A percentile compares a stretch with the other conserved stretches of the same genome.
Evolutionary conservation across 2,113 vertebrate genomes (phyloP).

Genomic region (Channa argus): DNA sequence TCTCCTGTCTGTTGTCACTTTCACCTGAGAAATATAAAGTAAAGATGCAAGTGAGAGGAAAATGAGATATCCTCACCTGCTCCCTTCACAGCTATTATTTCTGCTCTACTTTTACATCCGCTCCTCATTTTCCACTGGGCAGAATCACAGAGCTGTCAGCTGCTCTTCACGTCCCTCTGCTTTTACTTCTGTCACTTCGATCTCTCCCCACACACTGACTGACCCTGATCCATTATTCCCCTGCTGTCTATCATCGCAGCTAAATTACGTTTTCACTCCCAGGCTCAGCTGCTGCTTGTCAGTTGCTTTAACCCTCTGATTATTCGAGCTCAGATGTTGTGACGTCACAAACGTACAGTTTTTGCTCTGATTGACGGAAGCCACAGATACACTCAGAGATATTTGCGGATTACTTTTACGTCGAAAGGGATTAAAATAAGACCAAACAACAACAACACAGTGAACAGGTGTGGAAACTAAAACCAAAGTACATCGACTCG

Average conservation of each 20-base stretch:
- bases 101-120: constrained; percentile 19
- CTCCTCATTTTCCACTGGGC: not conserved
- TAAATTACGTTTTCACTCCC: no score
- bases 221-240: constrained; percentile 8
- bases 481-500: no score
- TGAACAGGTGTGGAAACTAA: no score
- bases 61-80: not conserved
- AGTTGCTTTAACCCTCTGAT: constrained; percentile 2
- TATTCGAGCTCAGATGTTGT: not conserved
- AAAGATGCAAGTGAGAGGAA: no score
- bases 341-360: not conserved
- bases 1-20: not conserved
- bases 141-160: not conserved
- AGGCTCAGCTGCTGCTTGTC: no score
- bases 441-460: not conserved
- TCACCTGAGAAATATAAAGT: no score
- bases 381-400: no score
- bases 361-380: no score
- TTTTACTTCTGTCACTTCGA: constrained; percentile 1
- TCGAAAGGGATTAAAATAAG: constrained; percentile 10
- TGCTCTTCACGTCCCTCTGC: not conserved
- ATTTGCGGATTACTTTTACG: not conserved
- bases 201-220: not conserved
- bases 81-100: constrained; percentile 11
- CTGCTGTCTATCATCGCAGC: not conserved